A percentile compares a stretch with the other conserved stretches of the same genome.
These are phyloP conservation scores for Ptyas mucosa DNA, from an alignment of 2,113 vertebrate species.

Conservation along the genomic window DNA sequence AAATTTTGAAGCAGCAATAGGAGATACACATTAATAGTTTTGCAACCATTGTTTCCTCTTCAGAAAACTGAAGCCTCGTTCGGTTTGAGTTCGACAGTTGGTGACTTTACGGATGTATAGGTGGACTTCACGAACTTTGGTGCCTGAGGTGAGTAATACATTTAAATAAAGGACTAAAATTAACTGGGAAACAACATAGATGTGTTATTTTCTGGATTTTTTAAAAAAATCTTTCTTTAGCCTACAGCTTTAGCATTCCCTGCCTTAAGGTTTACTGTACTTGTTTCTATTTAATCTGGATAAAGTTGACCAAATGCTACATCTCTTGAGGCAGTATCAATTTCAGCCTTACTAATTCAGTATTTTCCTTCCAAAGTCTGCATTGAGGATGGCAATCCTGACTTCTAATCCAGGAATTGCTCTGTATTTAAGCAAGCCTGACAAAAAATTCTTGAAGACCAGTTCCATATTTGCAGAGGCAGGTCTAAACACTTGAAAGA, in stretches of 20 bases:
- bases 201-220: neutral
- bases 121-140: neutral
- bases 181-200: neutral
- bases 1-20: neutral
- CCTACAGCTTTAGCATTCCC: neutral
- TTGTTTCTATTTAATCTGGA: neutral
- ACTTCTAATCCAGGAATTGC: neutral
- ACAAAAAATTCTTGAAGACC: neutral
- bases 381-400: neutral
- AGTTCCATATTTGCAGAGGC: neutral
- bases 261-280: neutral
- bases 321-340: neutral
- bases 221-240: no score
- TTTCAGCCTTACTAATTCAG: neutral
- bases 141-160: neutral
- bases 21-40: neutral
- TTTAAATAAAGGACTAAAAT: neutral
- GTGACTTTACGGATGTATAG: neutral
- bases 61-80: neutral
- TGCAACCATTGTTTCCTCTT: neutral
- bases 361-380: neutral
- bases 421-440: neutral
- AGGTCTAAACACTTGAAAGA: neutral
- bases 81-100: neutral
- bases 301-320: neutral